Evolutionary conservation across 2,888 invertebrate species (phyloP).

Genomic region (Pristionchus exspectatus): DNA sequence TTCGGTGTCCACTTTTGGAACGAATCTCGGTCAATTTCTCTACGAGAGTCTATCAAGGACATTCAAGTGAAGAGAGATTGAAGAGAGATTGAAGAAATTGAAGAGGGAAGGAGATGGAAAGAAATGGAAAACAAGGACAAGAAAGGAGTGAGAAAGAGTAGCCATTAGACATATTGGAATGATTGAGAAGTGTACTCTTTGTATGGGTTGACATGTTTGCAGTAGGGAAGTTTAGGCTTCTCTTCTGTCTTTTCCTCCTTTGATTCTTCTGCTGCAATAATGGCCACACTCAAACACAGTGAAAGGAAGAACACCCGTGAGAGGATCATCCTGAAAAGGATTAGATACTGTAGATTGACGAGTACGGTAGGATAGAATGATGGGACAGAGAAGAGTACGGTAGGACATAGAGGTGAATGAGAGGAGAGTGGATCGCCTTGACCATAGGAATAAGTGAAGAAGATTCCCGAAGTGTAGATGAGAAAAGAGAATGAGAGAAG

Average conservation of each 20-base stretch:
- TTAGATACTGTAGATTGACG: background rate
- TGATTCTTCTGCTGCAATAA: background rate
- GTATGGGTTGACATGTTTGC: slow-evolving; percentile 67
- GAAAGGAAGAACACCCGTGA: slow-evolving; percentile 29
- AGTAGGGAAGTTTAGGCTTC: slow-evolving; percentile 61
- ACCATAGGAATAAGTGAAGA: slow-evolving; percentile 13
- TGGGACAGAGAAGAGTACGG: background rate
- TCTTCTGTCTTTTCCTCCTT: slow-evolving; percentile 53
- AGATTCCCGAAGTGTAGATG: slow-evolving; percentile 16
- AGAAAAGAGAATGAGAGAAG: slow-evolving; percentile 15
- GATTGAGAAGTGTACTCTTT: slow-evolving; percentile 43
- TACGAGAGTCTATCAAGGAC: slow-evolving; percentile 35
- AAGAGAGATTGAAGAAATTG: background rate
- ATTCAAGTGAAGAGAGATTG: background rate
- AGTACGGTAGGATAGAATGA: background rate
- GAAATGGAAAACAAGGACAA: slow-evolving; percentile 42
- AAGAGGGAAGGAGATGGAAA: background rate
- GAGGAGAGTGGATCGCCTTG: background rate
- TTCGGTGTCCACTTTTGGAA: slow-evolving; percentile 8
- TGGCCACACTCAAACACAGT: background rate
- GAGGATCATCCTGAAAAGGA: slow-evolving; percentile 24
- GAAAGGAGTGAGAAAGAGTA: background rate
- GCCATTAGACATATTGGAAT: background rate
- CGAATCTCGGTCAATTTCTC: slow-evolving; percentile 47
- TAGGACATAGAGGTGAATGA: background rate